Evolutionary conservation across 2,888 invertebrate genomes (phyloP).

Genomic region (Gibbula magus): DNA sequence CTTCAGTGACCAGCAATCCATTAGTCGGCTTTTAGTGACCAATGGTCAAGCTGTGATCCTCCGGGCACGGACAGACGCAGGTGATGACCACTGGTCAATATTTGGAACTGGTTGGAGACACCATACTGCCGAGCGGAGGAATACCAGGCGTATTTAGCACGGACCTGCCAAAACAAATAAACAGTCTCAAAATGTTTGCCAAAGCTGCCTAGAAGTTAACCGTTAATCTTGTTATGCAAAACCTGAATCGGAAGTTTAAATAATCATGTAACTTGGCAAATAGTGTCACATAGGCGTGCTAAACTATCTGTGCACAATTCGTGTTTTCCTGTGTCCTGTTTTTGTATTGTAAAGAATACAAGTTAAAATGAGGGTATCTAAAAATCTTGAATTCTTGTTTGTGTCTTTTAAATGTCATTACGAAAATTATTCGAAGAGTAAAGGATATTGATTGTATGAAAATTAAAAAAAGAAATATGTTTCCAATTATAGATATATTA

Average conservation of each 20-base stretch:
- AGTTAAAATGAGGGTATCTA: no score
- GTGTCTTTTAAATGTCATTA: no score
- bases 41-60: slow-evolving; percentile 2
- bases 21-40: slow-evolving; percentile 11
- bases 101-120: not conserved
- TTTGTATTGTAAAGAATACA: no score
- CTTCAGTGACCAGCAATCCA: not conserved
- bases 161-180: not conserved
- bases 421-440: no score
- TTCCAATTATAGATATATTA: no score
- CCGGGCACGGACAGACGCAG: not conserved
- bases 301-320: no score
- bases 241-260: slow-evolving; percentile 1
- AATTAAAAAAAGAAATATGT: no score
- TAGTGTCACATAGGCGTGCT: no score
- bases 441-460: no score
- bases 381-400: no score
- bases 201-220: not conserved
- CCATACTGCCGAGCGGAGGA: not conserved
- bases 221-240: slow-evolving; percentile 1
- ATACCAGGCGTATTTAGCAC: not conserved
- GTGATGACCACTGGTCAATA: slow-evolving; percentile 12
- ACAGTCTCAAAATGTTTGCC: not conserved
- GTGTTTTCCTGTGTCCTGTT: no score
- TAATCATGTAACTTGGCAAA: not conserved